Evolutionary conservation across 2,797 vertebrate species (phyloP).

Genomic region (Tinamus major): DNA sequence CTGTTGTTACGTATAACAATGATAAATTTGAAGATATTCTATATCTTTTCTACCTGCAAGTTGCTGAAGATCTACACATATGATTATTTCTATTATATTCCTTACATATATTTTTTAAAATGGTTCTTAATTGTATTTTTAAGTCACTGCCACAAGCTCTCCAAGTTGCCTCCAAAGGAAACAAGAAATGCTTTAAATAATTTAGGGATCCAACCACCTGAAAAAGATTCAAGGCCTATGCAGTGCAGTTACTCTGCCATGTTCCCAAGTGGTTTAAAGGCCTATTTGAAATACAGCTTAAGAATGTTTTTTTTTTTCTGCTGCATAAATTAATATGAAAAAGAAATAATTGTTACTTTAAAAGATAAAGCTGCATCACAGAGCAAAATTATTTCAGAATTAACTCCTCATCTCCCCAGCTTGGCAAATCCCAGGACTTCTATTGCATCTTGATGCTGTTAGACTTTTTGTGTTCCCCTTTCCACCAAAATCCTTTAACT

Average conservation of each 20-base stretch:
- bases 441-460: not conserved
- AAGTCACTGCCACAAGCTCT: not conserved
- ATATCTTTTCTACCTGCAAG: not conserved
- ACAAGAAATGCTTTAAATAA: not conserved
- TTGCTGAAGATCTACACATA: not conserved
- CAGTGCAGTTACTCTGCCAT: not conserved
- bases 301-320: not conserved
- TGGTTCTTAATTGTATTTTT: not conserved
- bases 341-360: not conserved
- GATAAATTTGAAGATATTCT: not conserved
- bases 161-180: not conserved
- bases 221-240: slow-evolving; percentile 14
- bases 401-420: not conserved
- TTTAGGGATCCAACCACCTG: not conserved
- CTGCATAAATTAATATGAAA: slow-evolving; percentile 27
- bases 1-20: not conserved
- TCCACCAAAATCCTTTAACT: not conserved
- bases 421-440: not conserved
- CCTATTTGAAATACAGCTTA: slow-evolving; percentile 21
- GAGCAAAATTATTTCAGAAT: not conserved
- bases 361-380: not conserved
- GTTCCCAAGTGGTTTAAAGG: slow-evolving; percentile 22
- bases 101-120: not conserved
- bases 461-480: not conserved
- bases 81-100: slow-evolving; percentile 16